Evolutionary conservation across 2,888 invertebrate species (phyloP).

Genomic region (Drepanosiphum platanoidis): DNA sequence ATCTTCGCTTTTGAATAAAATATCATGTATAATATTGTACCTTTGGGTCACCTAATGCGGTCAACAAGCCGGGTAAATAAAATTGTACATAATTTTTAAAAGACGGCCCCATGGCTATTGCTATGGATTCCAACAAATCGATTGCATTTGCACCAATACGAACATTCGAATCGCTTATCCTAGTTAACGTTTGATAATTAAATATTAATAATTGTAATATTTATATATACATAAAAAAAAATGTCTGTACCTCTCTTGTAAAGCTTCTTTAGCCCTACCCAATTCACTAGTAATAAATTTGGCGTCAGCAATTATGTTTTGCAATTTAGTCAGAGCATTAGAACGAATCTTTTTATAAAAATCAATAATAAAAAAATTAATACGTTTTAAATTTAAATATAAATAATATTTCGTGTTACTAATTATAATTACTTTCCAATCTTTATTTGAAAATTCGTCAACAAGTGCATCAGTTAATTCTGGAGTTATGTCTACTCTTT

Average conservation of each 20-base stretch:
- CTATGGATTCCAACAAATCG: constrained; percentile 83
- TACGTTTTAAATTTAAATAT: background rate
- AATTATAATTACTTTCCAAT: constrained; percentile 80
- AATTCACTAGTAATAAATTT: constrained; percentile 85
- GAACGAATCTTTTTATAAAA: constrained; percentile 72
- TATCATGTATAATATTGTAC: constrained; percentile 68
- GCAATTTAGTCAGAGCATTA: constrained; percentile 80
- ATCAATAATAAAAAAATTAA: constrained; percentile 1
- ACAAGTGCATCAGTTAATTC: constrained; percentile 84
- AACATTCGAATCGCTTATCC: constrained; percentile 91
- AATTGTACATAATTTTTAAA: constrained; percentile 82
- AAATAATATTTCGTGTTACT: background rate
- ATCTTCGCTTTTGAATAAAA: constrained; percentile 67
- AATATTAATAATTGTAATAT: background rate
- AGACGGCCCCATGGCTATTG: constrained; percentile 81
- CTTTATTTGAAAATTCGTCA: constrained; percentile 84
- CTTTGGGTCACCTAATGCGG: constrained; percentile 76
- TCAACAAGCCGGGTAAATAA: constrained; percentile 85
- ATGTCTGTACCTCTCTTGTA: constrained; percentile 67
- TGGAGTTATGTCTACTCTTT: constrained; percentile 82
- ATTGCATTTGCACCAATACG: constrained; percentile 88
- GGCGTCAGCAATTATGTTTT: constrained; percentile 77
- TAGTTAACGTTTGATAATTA: constrained; percentile 68
- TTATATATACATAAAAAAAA: background rate
- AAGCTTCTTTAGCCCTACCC: constrained; percentile 83